Evolutionary conservation across 2,888 invertebrate species (phyloP), one percentile per base, ranked within the genome.

Genomic region (Tetranychus piercei): DNA sequence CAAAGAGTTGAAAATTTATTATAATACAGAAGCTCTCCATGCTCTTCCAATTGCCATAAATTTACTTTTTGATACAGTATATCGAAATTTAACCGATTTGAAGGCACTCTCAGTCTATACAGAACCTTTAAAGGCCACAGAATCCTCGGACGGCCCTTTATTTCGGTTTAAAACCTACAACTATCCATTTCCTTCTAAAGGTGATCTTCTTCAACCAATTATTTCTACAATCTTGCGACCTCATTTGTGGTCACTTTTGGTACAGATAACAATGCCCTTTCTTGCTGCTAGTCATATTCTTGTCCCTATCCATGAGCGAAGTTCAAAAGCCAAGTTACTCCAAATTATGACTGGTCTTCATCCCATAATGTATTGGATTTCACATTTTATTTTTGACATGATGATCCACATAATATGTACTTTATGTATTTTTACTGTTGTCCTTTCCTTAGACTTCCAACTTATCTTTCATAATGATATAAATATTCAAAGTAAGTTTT

Each of bases 301-400:
- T 20, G 77, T 77, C 71, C 77, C 77, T 3, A 76, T 77, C 44
- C 73, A 75, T 20, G 77, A 77, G 67, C 70, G 74, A 18, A 72
- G 66, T 18, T 71, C 76, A 1, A 76, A 77, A 72, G 71, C 77
- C 55, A 77, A 77, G 45, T 44, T 76, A 43, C 71, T 77, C 7
- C 77, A 77, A 70, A 22, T 76, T 11, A 77, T 77, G 77, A 73
- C 77, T 15, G 77, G 77, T 11, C 23, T 76, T 22, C 72, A 74
- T 18, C 23, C 75, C 11, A n/a, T n/a, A 1, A 6, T 74, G 9
- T 77, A 73, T 71, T 77, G 77, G 77, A 8, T 75, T 7, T 11
- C 70, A 1, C 65, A 73, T 22, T 77, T 75, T 66, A 1, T 76
- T 18, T 76, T 76, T 66, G 77, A 77, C 70, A 20, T 77, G n/a